phyloP scores from a whole-genome alignment of 2,113 vertebrate genomes.

The Heterotilapia buettikoferi region DNA sequence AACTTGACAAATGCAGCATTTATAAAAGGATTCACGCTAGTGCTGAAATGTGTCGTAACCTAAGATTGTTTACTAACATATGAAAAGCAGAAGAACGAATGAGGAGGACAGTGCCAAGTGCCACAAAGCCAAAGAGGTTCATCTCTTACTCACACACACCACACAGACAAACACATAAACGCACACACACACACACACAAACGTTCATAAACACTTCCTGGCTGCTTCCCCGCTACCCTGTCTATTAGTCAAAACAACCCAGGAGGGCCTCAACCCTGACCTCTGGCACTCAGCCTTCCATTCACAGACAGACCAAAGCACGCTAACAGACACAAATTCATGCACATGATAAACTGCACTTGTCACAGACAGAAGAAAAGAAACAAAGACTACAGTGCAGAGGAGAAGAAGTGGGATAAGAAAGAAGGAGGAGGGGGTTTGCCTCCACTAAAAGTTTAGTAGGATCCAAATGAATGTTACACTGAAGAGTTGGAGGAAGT shows the following conservation, averaged over 20 bases:
- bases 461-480: constrained; percentile 38
- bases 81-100: background rate
- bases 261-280: constrained; percentile 23
- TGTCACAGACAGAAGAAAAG: background rate
- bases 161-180: background rate
- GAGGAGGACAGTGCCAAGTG: background rate
- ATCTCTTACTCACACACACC: background rate
- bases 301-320: constrained; percentile 4
- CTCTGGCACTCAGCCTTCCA: constrained; percentile 21
- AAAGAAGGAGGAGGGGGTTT: constrained; percentile 13
- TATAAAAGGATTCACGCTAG: background rate
- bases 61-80: background rate
- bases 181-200: background rate
- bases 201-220: background rate
- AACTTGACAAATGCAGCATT: background rate
- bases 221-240: background rate
- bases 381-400: background rate
- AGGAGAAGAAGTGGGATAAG: constrained; percentile 19
- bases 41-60: background rate
- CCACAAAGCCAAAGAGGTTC: background rate
- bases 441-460: constrained; percentile 50
- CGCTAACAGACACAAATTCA: background rate
- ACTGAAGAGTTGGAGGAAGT: constrained; percentile 22
- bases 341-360: background rate
- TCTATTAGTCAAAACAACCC: constrained; percentile 7